phyloP scores from a whole-genome alignment of 2,888 invertebrate genomes.

The Rotaria sp. region DNA sequence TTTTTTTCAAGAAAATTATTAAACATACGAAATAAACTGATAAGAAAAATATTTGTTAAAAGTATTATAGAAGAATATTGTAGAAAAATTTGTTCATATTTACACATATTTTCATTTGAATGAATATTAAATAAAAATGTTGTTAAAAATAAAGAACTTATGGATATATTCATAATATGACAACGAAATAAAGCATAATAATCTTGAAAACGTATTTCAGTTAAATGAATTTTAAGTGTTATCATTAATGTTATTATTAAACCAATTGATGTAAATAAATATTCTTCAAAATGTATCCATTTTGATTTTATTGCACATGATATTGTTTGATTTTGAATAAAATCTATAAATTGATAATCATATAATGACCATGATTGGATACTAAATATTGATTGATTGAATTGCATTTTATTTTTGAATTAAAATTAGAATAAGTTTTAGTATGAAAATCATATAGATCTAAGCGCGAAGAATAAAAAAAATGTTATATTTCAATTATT shows the following conservation, averaged over 20 bases:
- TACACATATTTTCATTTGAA: background rate
- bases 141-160: background rate
- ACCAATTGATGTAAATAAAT: background rate
- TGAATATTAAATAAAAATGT: background rate
- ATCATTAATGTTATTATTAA: background rate
- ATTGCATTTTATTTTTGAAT: background rate
- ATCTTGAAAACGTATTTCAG: constrained; percentile 28
- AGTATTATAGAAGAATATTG: background rate
- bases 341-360: constrained; percentile 12
- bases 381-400: background rate
- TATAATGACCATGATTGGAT: background rate
- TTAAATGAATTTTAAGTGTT: constrained; percentile 14
- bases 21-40: background rate
- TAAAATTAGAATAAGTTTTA: too few relatives aligned
- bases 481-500: too few relatives aligned
- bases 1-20: background rate
- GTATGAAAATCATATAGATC: background rate
- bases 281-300: constrained; percentile 25
- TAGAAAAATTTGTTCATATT: background rate
- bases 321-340: background rate
- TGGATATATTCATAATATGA: background rate
- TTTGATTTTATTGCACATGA: background rate
- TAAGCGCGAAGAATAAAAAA: background rate
- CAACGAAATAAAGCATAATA: background rate
- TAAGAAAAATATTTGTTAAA: background rate